Evolutionary conservation across 1,140 invertebrate genomes (phyloP).

Genomic region (Drosophila dunni): DNA sequence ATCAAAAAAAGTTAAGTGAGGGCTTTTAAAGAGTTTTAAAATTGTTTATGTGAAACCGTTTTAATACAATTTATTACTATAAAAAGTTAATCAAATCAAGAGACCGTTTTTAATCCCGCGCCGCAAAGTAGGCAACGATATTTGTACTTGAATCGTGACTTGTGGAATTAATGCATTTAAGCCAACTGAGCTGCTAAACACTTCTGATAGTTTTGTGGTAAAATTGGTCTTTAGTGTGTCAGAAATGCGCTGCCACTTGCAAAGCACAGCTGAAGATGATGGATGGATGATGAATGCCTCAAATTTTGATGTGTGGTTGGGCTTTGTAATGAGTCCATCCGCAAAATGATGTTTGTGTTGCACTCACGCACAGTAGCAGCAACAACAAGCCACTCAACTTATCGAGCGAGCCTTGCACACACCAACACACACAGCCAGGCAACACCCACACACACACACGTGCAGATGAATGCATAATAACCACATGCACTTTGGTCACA

Average conservation of each 20-base stretch:
- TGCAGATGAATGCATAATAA: constrained; percentile 52
- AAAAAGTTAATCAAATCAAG: neutral
- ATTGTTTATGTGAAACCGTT: too few species aligned
- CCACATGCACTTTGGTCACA: constrained; percentile 70
- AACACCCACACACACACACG: constrained; percentile 19
- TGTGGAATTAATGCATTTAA: neutral
- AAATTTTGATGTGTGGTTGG: constrained; percentile 9
- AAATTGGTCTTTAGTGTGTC: neutral
- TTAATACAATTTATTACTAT: neutral
- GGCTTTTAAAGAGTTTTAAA: too few species aligned
- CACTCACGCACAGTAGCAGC: constrained; percentile 61
- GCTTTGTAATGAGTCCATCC: constrained; percentile 50
- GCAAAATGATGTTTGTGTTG: constrained; percentile 67
- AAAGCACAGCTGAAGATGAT: constrained; percentile 16
- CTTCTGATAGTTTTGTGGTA: constrained; percentile 3
- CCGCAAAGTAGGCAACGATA: constrained; percentile 19
- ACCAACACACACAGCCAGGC: constrained; percentile 18
- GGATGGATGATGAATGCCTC: constrained; percentile 28
- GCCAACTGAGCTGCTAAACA: neutral
- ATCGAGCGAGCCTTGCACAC: constrained; percentile 56
- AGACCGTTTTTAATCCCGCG: neutral
- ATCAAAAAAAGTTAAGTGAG: too few species aligned
- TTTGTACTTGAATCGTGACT: neutral
- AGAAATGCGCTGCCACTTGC: constrained; percentile 1
- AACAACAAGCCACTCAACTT: constrained; percentile 59